Conservation (phyloP, 2,888 invertebrate genomes). For the Nymphalis urticae region DNA sequence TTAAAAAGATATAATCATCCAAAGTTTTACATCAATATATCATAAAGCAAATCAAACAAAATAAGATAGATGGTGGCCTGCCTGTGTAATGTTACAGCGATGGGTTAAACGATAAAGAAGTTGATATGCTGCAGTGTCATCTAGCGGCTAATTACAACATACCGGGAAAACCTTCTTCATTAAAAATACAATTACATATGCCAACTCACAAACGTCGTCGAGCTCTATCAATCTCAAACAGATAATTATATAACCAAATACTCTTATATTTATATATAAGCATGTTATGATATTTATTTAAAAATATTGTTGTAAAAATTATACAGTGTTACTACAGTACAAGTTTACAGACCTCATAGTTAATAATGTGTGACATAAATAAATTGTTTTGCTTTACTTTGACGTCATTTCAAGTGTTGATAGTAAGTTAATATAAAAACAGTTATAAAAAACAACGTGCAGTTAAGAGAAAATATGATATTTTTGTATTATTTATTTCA, state of each 20-base stretch:
- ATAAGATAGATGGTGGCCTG: background rate
- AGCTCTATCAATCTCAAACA: no score
- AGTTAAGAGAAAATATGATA: background rate
- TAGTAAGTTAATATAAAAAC: background rate
- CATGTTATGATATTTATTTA: no score
- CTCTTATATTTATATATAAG: no score
- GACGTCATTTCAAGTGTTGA: background rate
- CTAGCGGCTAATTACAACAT: no score
- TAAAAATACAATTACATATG: no score
- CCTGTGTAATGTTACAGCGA: no score
- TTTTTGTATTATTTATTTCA: background rate
- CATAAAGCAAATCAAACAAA: background rate
- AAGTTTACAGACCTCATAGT: background rate
- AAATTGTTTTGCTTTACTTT: background rate
- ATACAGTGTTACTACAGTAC: background rate
- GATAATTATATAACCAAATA: no score
- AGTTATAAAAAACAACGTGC: background rate
- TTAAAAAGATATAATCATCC: background rate
- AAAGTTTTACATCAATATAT: background rate
- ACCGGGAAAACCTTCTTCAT: no score
- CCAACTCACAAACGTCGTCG: no score
- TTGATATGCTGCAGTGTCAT: no score
- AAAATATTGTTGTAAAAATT: no score
- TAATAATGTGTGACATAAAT: background rate
- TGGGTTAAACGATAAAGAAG: no score